Percentiles rank a stretch among this genome's conserved stretches.
Conservation (phyloP, 2,888 invertebrate genomes). For the Rutpela maculata region DNA sequence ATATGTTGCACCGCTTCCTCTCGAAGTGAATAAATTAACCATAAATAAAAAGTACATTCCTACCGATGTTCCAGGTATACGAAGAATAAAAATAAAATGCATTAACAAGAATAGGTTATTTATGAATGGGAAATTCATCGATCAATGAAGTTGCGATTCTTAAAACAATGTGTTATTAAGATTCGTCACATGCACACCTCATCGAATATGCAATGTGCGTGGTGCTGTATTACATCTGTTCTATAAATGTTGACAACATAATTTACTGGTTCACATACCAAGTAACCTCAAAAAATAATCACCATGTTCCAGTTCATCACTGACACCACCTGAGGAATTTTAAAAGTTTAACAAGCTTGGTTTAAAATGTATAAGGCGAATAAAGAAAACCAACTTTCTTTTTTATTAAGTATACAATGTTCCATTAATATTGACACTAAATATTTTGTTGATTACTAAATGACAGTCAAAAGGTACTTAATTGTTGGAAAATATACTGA, state of each 20-base stretch:
- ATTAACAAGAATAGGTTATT: conserved; percentile 46
- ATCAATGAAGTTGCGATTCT: conserved; percentile 58
- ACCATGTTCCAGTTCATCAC: conserved; percentile 55
- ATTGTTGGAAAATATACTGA: no score
- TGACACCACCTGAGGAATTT: conserved; percentile 47
- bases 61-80: conserved; percentile 28
- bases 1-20: neutral
- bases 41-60: conserved; percentile 36
- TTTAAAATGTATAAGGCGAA: conserved; percentile 13
- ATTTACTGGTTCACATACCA: conserved; percentile 63
- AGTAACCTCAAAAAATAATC: conserved; percentile 62
- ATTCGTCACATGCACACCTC: conserved; percentile 60
- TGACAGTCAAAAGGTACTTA: neutral
- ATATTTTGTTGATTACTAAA: neutral
- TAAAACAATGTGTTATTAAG: conserved; percentile 58
- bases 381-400: conserved; percentile 13
- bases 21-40: neutral
- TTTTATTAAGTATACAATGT: neutral
- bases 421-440: neutral
- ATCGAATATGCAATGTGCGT: conserved; percentile 62
- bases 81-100: conserved; percentile 41
- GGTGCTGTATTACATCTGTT: conserved; percentile 63
- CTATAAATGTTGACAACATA: conserved; percentile 62
- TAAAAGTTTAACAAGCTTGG: conserved; percentile 42
- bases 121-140: conserved; percentile 54